phyloP scores from a whole-genome alignment of 2,888 invertebrate species.

The Andrena chrysosceles region DNA sequence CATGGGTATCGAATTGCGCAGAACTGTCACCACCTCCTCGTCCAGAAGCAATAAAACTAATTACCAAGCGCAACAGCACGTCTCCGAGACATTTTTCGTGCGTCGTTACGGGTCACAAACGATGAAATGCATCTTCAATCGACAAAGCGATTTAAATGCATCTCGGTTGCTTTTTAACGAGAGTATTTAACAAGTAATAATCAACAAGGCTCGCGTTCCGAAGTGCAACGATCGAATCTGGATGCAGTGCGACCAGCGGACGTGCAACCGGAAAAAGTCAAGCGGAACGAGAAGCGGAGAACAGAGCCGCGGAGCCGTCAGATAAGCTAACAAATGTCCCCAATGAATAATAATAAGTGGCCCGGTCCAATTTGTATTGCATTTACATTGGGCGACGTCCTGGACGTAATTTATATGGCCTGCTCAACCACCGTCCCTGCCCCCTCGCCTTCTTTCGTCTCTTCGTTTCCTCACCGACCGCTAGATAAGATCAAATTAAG shows the following conservation, averaged over 20 bases:
- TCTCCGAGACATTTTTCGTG: not conserved
- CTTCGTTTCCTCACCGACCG: conserved; percentile 59
- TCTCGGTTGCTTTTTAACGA: conserved; percentile 7
- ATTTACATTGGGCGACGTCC: conserved; percentile 78
- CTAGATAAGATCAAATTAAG: conserved; percentile 79
- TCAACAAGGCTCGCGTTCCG: conserved; percentile 41
- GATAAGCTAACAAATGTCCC: conserved; percentile 82
- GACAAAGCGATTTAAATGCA: conserved; percentile 44
- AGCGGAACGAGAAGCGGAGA: conserved; percentile 34
- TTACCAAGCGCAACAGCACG: not conserved
- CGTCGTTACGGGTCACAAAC: conserved; percentile 9
- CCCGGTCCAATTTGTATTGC: conserved; percentile 80
- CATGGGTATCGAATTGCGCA: not conserved
- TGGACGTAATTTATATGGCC: conserved; percentile 76
- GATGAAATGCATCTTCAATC: no score
- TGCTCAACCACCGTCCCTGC: conserved; percentile 22
- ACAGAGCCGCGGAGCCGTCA: conserved; percentile 69
- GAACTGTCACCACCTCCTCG: not conserved
- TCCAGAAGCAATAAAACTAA: conserved; percentile 33
- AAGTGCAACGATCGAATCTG: conserved; percentile 29
- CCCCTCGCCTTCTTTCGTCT: conserved; percentile 51
- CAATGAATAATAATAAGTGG: conserved; percentile 82
- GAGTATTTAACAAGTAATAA: conserved; percentile 61
- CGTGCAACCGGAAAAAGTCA: conserved; percentile 40
- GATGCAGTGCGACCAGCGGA: conserved; percentile 1